Conservation (phyloP, 1,140 invertebrate genomes). For the Melipona quadrifasciata region DNA sequence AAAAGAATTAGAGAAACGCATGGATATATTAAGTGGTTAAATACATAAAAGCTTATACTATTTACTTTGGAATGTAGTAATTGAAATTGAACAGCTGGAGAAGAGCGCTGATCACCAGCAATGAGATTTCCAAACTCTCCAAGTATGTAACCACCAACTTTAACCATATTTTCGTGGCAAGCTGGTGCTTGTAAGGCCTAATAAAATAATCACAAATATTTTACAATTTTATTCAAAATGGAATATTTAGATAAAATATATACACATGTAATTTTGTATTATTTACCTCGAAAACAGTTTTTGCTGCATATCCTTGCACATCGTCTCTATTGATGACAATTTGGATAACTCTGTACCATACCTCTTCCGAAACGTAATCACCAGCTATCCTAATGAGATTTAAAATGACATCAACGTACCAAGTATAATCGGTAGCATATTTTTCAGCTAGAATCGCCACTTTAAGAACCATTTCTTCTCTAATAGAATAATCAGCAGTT, state of each 20-base stretch:
- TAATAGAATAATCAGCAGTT: conserved; percentile 99
- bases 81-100: conserved; percentile 97
- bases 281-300: conserved; percentile 97
- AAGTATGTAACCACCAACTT: conserved; percentile 99
- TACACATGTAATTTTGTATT: background rate
- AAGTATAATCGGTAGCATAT: conserved; percentile 99
- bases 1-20: conserved; percentile 44
- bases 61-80: conserved; percentile 95
- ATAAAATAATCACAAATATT: background rate
- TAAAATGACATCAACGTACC: conserved; percentile 99
- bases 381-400: conserved; percentile 99
- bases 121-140: conserved; percentile 99
- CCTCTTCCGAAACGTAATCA: conserved; percentile 98
- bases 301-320: conserved; percentile 99
- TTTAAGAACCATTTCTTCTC: conserved; percentile 99
- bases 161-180: conserved; percentile 99
- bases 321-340: conserved; percentile 99
- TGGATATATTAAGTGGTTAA: background rate
- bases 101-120: conserved; percentile 98
- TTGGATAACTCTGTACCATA: conserved; percentile 99
- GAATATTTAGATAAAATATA: background rate
- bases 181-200: conserved; percentile 97
- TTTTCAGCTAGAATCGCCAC: conserved; percentile 99
- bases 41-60: background rate
- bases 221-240: background rate